These are phyloP conservation scores for Drosophila dives DNA, from an alignment of 2,888 invertebrate genomes.

Conservation along the genomic window DNA sequence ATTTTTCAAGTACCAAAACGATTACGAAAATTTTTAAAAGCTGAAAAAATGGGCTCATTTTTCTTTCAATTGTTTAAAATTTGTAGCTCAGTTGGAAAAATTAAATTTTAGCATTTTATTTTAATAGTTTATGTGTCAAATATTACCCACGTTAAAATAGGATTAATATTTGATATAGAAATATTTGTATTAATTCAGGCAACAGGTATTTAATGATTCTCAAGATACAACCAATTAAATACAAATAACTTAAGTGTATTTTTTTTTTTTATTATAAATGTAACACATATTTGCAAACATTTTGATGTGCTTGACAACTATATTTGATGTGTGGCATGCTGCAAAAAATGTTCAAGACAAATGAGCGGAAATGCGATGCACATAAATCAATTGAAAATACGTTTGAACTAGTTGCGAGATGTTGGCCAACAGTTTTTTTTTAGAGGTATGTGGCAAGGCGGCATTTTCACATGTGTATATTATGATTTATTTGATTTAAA, in stretches of 20 bases:
- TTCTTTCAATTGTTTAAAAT: background rate
- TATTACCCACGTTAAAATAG: background rate
- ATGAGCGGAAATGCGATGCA: constrained; percentile 43
- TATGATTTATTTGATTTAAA: constrained; percentile 74
- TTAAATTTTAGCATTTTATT: background rate
- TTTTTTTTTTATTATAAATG: background rate
- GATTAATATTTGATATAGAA: background rate
- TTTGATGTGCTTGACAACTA: background rate
- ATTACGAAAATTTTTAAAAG: background rate
- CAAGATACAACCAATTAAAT: background rate
- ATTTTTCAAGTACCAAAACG: too few relatives aligned
- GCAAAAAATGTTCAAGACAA: constrained; percentile 36
- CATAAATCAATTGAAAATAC: constrained; percentile 56
- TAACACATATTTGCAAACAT: background rate
- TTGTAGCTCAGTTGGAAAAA: background rate
- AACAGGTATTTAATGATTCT: background rate
- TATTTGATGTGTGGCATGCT: constrained; percentile 10
- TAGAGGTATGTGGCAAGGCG: constrained; percentile 9
- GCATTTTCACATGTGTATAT: background rate
- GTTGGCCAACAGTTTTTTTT: constrained; percentile 19
- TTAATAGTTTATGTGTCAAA: background rate
- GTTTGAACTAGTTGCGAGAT: constrained; percentile 11
- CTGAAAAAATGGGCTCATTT: too few relatives aligned
- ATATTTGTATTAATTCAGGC: background rate
- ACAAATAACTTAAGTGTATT: background rate